Evolutionary conservation across 1,140 invertebrate genomes (phyloP).

Genomic region (Drosophila carrolli): DNA sequence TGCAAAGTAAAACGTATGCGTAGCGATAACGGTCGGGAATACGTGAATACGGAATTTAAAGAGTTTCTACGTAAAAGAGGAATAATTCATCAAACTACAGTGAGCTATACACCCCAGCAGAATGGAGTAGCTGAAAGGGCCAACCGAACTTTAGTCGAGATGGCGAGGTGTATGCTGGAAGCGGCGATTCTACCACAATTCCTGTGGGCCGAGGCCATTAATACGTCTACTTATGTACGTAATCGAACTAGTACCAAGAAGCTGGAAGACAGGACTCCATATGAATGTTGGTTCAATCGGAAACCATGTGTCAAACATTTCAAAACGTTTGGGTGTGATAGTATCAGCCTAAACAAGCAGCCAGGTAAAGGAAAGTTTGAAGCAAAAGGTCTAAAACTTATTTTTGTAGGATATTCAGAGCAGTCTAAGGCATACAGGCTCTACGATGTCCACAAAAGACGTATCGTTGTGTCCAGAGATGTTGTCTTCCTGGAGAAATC

Average conservation of each 20-base stretch:
- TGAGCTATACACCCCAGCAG: neutral
- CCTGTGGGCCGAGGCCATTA: neutral
- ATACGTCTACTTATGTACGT: neutral
- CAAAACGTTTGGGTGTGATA: neutral
- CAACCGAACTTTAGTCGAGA: constrained; percentile 1
- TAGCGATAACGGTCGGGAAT: constrained; percentile 3
- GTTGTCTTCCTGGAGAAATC: neutral
- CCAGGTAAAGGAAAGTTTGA: constrained; percentile 1
- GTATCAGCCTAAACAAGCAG: neutral
- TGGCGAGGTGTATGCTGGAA: neutral
- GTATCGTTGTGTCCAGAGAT: neutral
- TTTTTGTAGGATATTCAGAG: constrained; percentile 3
- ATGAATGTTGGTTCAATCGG: too few species aligned
- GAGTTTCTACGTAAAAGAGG: neutral
- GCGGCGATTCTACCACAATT: neutral
- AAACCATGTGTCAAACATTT: too few species aligned
- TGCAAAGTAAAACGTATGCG: neutral
- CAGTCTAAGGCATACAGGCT: neutral
- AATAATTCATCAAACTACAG: neutral
- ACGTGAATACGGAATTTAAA: neutral
- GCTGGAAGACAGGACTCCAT: too few species aligned
- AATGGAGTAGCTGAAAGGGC: constrained; percentile 5
- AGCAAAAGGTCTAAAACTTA: neutral
- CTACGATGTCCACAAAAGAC: neutral
- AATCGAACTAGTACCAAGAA: too few species aligned